Percentiles rank a stretch among this genome's conserved stretches.
Conservation (phyloP, 2,113 vertebrate genomes). For the Gadus macrocephalus region DNA sequence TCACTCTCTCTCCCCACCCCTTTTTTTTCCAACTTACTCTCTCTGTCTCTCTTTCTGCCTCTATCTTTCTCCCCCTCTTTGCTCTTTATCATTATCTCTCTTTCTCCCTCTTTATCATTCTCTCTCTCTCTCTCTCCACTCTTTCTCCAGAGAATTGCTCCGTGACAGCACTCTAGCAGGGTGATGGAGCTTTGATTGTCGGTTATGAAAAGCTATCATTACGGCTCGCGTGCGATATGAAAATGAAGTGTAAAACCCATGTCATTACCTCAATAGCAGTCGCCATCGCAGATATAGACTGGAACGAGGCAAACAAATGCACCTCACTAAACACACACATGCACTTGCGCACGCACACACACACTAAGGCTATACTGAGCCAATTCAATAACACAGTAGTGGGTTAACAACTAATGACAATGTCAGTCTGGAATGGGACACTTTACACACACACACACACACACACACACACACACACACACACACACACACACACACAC, state of each 20-base stretch:
- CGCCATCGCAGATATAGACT: conserved; percentile 53
- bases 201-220: conserved; percentile 74
- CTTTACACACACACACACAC: conserved; percentile 42
- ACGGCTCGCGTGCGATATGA: conserved; percentile 60
- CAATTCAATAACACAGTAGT: conserved; percentile 48
- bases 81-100: conserved; percentile 8
- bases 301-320: conserved; percentile 62
- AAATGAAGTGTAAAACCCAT: conserved; percentile 69
- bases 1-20: background rate
- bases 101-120: conserved; percentile 7
- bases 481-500: too few relatives aligned
- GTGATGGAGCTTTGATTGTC: conserved; percentile 70
- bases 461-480: too few relatives aligned
- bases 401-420: conserved; percentile 51
- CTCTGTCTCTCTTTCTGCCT: conserved; percentile 10
- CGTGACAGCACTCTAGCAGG: conserved; percentile 57
- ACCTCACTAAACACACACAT: conserved; percentile 11
- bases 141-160: conserved; percentile 50
- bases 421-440: conserved; percentile 26
- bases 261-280: conserved; percentile 68
- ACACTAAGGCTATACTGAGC: conserved; percentile 36
- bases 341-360: background rate
- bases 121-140: conserved; percentile 21
- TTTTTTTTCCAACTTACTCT: background rate
- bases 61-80: conserved; percentile 5